Conservation (phyloP, 2,797 vertebrate species). For the Chaenodraco wilsoni region DNA sequence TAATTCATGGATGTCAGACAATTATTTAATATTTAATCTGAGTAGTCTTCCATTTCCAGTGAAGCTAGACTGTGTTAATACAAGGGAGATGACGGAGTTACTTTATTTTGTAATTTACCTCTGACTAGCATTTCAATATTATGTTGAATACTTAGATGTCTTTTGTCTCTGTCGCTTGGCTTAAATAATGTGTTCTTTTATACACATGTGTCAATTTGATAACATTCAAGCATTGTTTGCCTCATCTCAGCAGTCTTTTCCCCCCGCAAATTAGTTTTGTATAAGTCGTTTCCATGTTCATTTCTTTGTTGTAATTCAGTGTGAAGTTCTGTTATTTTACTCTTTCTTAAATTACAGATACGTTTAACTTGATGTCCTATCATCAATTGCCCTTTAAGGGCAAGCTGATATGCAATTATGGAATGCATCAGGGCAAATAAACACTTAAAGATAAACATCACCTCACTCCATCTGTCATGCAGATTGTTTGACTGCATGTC, state of each 20-base stretch:
- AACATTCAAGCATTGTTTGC: constrained; percentile 44
- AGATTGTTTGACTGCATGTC: background rate
- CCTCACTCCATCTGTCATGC: background rate
- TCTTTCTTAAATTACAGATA: background rate
- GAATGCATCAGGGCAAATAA: background rate
- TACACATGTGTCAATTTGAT: constrained; percentile 33
- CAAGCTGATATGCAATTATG: background rate
- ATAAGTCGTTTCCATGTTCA: no score
- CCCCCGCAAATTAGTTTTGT: no score
- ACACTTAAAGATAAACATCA: background rate
- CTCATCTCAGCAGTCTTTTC: constrained; percentile 24
- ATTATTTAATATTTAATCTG: constrained; percentile 67
- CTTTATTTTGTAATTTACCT: constrained; percentile 52
- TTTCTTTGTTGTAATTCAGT: constrained; percentile 15
- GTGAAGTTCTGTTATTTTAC: background rate
- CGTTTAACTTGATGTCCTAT: background rate
- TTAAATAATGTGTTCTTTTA: constrained; percentile 28
- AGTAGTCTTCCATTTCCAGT: constrained; percentile 48
- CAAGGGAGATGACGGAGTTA: constrained; percentile 44
- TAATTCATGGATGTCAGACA: constrained; percentile 58
- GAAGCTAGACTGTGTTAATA: constrained; percentile 56
- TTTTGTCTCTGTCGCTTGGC: constrained; percentile 29
- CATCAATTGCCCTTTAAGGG: background rate
- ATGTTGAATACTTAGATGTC: constrained; percentile 29
- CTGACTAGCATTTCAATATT: constrained; percentile 33